These are phyloP conservation scores for Dasypolia templi DNA, from an alignment of 2,888 invertebrate species.

Conservation along the genomic window DNA sequence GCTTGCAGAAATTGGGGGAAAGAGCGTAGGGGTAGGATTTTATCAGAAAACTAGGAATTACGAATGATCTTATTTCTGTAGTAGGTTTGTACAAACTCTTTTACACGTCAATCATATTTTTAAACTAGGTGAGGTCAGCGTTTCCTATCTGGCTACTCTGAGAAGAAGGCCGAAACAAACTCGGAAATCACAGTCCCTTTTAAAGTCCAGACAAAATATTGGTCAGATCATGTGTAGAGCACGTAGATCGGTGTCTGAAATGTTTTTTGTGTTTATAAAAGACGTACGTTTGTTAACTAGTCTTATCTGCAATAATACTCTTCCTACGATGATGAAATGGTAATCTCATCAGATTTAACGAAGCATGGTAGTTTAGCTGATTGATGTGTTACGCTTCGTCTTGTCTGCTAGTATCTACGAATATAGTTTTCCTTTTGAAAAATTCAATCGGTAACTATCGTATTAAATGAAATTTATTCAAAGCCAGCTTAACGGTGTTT, in stretches of 20 bases:
- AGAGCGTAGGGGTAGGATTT: neutral
- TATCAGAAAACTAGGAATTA: neutral
- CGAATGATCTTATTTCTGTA: too few relatives aligned
- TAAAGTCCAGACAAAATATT: too few relatives aligned
- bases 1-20: neutral
- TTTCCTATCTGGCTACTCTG: too few relatives aligned
- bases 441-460: neutral
- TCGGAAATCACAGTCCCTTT: too few relatives aligned
- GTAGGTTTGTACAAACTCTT: too few relatives aligned
- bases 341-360: conserved; percentile 4
- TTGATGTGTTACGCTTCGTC: conserved; percentile 24
- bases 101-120: too few relatives aligned
- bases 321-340: neutral
- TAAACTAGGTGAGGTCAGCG: too few relatives aligned
- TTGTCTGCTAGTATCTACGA: conserved; percentile 3
- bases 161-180: too few relatives aligned
- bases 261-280: too few relatives aligned
- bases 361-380: conserved; percentile 40
- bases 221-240: too few relatives aligned
- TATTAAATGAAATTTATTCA: neutral
- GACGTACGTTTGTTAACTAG: neutral
- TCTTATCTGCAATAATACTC: neutral
- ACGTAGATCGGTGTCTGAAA: too few relatives aligned
- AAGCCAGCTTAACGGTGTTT: neutral
- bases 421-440: neutral